phyloP scores from a whole-genome alignment of 1,140 invertebrate genomes.

The Bombus difficillimus region DNA sequence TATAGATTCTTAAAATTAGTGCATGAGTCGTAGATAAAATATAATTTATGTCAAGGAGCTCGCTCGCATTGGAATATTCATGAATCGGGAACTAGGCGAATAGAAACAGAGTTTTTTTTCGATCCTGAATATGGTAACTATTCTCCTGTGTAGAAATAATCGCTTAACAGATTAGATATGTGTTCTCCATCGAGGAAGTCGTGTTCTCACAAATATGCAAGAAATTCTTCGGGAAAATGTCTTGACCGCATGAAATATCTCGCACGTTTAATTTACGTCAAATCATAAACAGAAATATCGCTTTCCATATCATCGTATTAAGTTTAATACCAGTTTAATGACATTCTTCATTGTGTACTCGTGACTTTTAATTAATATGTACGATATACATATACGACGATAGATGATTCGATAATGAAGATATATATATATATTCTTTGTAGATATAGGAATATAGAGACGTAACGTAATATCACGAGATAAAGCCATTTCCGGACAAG shows the following conservation, averaged over 20 bases:
- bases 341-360: neutral
- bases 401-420: slow-evolving; percentile 1
- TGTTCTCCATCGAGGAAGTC: slow-evolving; percentile 4
- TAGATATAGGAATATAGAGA: neutral
- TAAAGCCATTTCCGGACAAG: neutral
- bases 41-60: neutral
- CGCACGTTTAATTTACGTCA: neutral
- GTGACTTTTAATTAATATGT: neutral
- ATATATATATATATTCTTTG: neutral
- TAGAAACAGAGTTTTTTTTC: neutral
- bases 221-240: neutral
- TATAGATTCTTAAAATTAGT: neutral
- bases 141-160: neutral
- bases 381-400: neutral
- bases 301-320: neutral
- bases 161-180: neutral
- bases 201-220: neutral
- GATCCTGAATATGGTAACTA: neutral
- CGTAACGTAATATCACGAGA: neutral
- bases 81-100: neutral
- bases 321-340: neutral
- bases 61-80: neutral
- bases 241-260: neutral
- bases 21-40: no score
- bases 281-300: neutral